phyloP scores from a whole-genome alignment of 2,113 vertebrate genomes.

The Stomatorhinus ivindoensis region DNA sequence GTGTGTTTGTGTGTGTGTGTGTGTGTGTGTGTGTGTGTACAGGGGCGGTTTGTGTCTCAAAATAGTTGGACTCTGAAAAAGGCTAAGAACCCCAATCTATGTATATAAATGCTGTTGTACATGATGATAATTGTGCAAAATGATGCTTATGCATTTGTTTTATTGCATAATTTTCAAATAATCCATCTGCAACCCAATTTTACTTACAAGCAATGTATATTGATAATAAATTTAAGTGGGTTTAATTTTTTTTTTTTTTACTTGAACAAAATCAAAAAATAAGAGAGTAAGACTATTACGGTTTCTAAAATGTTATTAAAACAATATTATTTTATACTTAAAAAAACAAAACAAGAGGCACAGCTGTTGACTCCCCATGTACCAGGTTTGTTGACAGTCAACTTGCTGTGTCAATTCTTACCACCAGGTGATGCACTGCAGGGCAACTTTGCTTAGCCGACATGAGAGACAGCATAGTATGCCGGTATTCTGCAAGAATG shows the following conservation, averaged over 20 bases:
- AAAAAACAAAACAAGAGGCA: background rate
- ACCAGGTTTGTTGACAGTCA: background rate
- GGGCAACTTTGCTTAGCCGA: background rate
- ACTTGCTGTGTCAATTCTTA: background rate
- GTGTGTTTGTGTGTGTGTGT: too few species aligned
- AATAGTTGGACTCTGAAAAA: background rate
- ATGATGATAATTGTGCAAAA: background rate
- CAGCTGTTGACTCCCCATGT: background rate
- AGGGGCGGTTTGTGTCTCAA: too few species aligned
- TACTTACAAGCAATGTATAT: background rate
- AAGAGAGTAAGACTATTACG: background rate
- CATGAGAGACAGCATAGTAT: background rate
- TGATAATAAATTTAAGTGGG: background rate
- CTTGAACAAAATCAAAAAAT: background rate
- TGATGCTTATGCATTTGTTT: background rate
- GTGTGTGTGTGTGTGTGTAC: too few species aligned
- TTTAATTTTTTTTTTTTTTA: background rate
- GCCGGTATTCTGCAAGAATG: background rate
- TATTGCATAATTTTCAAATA: background rate
- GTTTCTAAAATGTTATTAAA: background rate
- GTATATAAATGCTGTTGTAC: background rate
- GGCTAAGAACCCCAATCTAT: background rate
- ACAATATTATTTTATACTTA: background rate
- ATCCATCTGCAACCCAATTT: background rate
- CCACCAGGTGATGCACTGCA: background rate